Evolutionary conservation across 2,888 invertebrate species (phyloP), one percentile per base, ranked within the genome.

Genomic region (Caenorhabditis afra): DNA sequence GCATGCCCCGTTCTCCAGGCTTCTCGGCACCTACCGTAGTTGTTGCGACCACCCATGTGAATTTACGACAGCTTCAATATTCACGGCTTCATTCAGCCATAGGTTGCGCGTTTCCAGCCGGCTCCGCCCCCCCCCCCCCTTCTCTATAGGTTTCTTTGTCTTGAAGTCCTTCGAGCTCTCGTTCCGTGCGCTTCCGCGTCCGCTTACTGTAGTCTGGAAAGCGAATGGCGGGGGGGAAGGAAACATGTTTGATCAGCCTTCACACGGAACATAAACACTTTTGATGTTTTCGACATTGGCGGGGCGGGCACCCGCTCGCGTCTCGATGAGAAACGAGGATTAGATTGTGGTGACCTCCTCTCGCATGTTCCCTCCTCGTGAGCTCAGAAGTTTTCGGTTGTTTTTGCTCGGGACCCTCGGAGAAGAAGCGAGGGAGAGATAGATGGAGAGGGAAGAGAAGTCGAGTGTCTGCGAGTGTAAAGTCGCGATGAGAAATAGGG

Each of bases 231-330:
- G n/a, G n/a, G n/a, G n/a, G n/a, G n/a, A n/a, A n/a, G n/a, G 41
- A 49, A 44, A 58, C 23, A 59, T 45, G 64, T 73, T 73, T 73
- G 73, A 73, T 73, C 73, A 73, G 73, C 64, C 52, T 58, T 64
- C 61, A 23, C 41, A 57, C 64, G 20, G 64, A 64, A 64, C 64
- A 73, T 73, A 73, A 73, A 73, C 73, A 73, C 64, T 73, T 73
- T 64, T n/a, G 64, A 73, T 73, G 73, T 73, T 73, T 73, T 73
- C 64, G 73, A 64, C 73, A 73, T 73, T 73, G 44, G 57, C 53
- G 44, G 61, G 45, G 29, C 29, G 59, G 61, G 62, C 20, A 61
- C 62, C 62, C 71, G n/a, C n/a, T n/a, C n/a, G n/a, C n/a, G n/a
- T 71, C 35, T 29, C 57, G 71, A 71, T 62, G 62, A 71, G 62